Evolutionary conservation across 2,888 invertebrate species (phyloP).

Genomic region (Ligdia adustata): DNA sequence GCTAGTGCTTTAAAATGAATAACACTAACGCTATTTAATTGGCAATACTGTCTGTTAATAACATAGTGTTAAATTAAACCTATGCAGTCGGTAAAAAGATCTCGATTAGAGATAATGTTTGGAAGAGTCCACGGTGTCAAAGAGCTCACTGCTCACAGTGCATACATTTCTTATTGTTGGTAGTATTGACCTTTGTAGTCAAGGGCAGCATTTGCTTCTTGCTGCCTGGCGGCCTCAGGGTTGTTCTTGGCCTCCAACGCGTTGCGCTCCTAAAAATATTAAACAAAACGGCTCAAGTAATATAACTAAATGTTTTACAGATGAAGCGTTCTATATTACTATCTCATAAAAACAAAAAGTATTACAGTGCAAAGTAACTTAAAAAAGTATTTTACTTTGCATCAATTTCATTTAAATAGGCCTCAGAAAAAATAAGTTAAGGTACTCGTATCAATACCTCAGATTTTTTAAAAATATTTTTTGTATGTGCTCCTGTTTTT

Average conservation of each 20-base stretch:
- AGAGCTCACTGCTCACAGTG: constrained; percentile 24
- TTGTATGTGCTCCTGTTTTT: no score
- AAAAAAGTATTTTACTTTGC: no score
- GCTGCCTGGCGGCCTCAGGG: constrained; percentile 73
- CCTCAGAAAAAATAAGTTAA: no score
- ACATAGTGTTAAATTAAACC: constrained; percentile 16
- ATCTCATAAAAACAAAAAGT: no score
- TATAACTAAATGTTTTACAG: no score
- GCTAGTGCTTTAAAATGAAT: background rate
- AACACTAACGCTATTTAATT: constrained; percentile 2
- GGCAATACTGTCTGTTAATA: constrained; percentile 22
- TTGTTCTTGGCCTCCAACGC: constrained; percentile 82
- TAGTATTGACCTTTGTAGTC: constrained; percentile 87
- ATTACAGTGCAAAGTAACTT: no score
- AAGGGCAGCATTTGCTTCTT: constrained; percentile 74
- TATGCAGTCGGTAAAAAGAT: constrained; percentile 29
- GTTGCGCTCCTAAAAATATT: constrained; percentile 83
- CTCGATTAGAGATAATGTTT: constrained; percentile 19
- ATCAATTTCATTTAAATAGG: no score
- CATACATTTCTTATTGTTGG: constrained; percentile 59
- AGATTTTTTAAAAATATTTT: no score
- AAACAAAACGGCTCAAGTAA: constrained; percentile 49
- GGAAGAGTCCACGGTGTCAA: constrained; percentile 22
- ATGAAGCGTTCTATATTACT: no score
- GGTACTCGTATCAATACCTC: no score